These are phyloP conservation scores for Drosophila ficusphila DNA, from an alignment of 1,140 invertebrate genomes.

Conservation along the genomic window DNA sequence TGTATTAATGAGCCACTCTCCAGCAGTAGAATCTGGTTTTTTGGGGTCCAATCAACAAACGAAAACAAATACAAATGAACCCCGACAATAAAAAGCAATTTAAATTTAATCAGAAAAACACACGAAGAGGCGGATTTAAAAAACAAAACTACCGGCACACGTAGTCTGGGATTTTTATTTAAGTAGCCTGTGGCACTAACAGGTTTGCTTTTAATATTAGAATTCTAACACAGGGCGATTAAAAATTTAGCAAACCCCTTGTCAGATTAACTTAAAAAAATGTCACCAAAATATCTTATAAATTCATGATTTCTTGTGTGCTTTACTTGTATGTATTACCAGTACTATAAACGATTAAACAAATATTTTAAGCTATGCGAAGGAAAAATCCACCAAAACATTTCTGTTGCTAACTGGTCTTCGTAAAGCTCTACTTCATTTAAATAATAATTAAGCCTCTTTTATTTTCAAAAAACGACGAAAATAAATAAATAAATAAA, in stretches of 20 bases:
- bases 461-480: slow-evolving; percentile 11
- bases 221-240: background rate
- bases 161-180: slow-evolving; percentile 9
- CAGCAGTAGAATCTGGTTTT: slow-evolving; percentile 34
- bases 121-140: background rate
- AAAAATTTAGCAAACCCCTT: background rate
- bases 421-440: slow-evolving; percentile 11
- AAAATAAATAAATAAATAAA: slow-evolving; percentile 35
- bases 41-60: slow-evolving; percentile 13
- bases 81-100: slow-evolving; percentile 46
- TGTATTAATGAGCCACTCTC: slow-evolving; percentile 15
- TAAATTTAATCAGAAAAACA: slow-evolving; percentile 52
- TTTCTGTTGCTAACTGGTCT: slow-evolving; percentile 28
- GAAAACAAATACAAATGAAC: slow-evolving; percentile 21
- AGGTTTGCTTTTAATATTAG: slow-evolving; percentile 13
- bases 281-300: too few relatives aligned
- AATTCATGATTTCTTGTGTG: too few relatives aligned
- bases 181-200: background rate
- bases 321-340: background rate
- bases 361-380: background rate
- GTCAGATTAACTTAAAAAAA: too few relatives aligned
- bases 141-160: slow-evolving; percentile 33
- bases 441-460: slow-evolving; percentile 44
- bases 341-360: background rate
- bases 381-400: slow-evolving; percentile 1